Conservation (phyloP, 2,113 vertebrate species). For the Platichthys flesus region DNA sequence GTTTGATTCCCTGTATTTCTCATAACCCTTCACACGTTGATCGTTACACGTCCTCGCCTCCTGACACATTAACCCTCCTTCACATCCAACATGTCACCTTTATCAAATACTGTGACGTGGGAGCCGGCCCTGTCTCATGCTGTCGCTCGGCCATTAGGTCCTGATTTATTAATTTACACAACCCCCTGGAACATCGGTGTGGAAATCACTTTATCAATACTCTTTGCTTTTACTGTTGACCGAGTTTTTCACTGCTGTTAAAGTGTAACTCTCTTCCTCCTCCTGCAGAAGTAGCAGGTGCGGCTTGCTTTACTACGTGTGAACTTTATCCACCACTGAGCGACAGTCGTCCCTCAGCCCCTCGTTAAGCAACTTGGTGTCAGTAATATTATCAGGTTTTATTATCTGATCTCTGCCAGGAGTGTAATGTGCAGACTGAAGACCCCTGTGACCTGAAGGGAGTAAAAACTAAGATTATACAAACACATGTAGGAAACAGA, state of each 20-base stretch:
- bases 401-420: slow-evolving; percentile 31
- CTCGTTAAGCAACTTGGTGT: not conserved
- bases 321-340: slow-evolving; percentile 5
- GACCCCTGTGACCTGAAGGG: not conserved
- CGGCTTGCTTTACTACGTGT: not conserved
- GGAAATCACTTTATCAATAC: not conserved
- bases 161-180: slow-evolving; percentile 6
- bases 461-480: not conserved
- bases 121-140: not conserved
- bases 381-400: not conserved
- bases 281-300: slow-evolving; percentile 1
- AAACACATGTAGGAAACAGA: too few relatives aligned
- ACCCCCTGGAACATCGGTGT: not conserved
- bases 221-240: not conserved
- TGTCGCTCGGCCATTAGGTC: not conserved
- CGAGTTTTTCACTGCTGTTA: not conserved
- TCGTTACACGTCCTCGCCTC: slow-evolving; percentile 15
- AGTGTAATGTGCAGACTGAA: not conserved
- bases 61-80: slow-evolving; percentile 34
- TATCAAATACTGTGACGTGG: slow-evolving; percentile 12
- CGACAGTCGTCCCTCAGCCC: not conserved
- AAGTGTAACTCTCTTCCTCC: slow-evolving; percentile 18
- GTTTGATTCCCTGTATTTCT: not conserved
- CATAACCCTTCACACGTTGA: not conserved
- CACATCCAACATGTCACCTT: slow-evolving; percentile 9